Percentiles rank a stretch among this genome's conserved stretches.
phyloP scores from a whole-genome alignment of 2,113 vertebrate genomes.

The Sclerurus mexicanus region DNA sequence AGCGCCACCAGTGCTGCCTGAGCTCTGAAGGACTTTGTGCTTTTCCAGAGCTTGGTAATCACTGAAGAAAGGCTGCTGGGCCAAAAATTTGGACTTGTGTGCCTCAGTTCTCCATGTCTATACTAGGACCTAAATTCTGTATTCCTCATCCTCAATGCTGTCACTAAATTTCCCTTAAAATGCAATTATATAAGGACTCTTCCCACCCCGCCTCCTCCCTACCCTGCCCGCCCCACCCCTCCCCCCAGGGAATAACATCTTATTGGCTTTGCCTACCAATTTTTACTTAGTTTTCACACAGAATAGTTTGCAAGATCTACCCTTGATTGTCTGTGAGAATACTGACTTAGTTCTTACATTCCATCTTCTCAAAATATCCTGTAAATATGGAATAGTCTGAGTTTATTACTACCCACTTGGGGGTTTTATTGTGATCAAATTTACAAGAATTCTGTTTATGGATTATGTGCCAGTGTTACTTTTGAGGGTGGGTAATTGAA shows the following conservation, averaged over 20 bases:
- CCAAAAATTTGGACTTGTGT: background rate
- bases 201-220: too few relatives aligned
- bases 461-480: background rate
- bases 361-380: background rate
- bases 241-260: background rate
- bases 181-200: background rate
- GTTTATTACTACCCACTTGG: background rate
- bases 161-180: background rate
- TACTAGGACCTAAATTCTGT: background rate
- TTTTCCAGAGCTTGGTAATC: background rate
- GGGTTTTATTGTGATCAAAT: background rate
- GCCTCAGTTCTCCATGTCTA: background rate
- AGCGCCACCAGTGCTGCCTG: accelerated
- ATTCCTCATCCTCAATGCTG: background rate
- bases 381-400: background rate
- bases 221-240: too few relatives aligned
- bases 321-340: background rate
- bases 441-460: background rate
- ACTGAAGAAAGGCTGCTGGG: background rate
- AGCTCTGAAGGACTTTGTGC: background rate
- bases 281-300: background rate
- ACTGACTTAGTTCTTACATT: background rate
- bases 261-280: background rate
- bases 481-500: background rate
- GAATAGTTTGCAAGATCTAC: background rate